Evolutionary conservation across 2,797 vertebrate genomes (phyloP).

Genomic region (Pantherophis vulpinus): DNA sequence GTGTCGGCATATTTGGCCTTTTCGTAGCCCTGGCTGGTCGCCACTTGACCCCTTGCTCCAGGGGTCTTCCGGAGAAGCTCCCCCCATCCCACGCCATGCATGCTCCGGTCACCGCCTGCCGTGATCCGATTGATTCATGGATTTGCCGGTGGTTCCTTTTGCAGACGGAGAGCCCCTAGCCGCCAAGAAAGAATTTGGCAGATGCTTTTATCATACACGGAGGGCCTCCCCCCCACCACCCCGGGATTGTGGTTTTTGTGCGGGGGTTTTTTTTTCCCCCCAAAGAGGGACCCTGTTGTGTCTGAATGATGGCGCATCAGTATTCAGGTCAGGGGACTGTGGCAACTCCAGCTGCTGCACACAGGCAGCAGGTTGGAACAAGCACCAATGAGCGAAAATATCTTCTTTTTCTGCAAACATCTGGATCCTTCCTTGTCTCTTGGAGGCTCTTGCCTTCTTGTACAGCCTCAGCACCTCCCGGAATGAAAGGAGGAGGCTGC

Average conservation of each 20-base stretch:
- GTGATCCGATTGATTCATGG: neutral
- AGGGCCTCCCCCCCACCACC: too few species aligned
- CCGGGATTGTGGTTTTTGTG: too few species aligned
- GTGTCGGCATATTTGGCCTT: neutral
- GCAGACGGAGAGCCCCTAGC: neutral
- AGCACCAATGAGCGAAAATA: neutral
- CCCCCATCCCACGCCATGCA: too few species aligned
- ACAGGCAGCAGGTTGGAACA: neutral
- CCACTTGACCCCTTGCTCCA: neutral
- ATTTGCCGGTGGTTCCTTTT: neutral
- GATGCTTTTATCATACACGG: conserved; percentile 3
- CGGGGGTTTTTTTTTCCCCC: too few species aligned
- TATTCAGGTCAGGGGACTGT: conserved; percentile 9
- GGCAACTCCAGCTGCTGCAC: neutral
- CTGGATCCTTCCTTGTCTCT: neutral
- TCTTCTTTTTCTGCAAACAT: neutral
- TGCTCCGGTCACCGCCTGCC: neutral
- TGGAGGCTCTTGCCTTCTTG: neutral
- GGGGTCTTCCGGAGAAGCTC: neutral
- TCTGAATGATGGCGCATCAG: conserved; percentile 17
- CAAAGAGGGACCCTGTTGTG: conserved; percentile 13
- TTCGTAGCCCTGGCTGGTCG: neutral
- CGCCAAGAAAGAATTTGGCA: neutral
- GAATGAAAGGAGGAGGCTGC: too few species aligned
- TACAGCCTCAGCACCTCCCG: neutral